phyloP scores from a whole-genome alignment of 2,888 invertebrate species.

The Andrena praecox region DNA sequence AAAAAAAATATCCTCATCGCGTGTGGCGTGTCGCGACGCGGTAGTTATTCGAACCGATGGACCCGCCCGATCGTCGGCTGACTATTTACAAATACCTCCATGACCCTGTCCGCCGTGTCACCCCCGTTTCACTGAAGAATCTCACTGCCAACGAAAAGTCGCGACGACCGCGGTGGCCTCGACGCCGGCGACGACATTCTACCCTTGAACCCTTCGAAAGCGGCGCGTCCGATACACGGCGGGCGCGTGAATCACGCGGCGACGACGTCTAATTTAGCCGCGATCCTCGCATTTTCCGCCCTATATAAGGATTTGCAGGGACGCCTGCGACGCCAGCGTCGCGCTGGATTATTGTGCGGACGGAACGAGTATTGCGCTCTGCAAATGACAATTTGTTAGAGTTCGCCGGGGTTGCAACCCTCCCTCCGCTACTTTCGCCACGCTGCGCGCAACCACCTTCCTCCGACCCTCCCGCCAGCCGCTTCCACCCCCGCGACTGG shows the following conservation, averaged over 20 bases:
- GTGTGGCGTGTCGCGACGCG: too few relatives aligned
- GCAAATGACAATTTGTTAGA: constrained; percentile 75
- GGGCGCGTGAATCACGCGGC: constrained; percentile 7
- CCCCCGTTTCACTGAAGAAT: too few relatives aligned
- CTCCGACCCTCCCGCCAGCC: background rate
- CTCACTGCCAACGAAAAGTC: too few relatives aligned
- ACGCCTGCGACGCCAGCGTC: constrained; percentile 56
- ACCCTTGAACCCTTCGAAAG: background rate
- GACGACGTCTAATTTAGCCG: constrained; percentile 67
- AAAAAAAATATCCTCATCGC: too few relatives aligned
- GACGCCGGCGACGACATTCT: background rate
- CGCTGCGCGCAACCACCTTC: constrained; percentile 32
- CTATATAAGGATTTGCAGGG: constrained; percentile 65
- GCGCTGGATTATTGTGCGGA: constrained; percentile 71
- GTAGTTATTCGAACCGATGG: too few relatives aligned
- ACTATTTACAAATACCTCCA: too few relatives aligned
- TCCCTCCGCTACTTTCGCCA: constrained; percentile 22
- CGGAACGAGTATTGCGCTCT: constrained; percentile 72
- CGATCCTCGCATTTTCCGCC: constrained; percentile 60
- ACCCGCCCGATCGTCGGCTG: too few relatives aligned
- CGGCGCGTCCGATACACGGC: background rate
- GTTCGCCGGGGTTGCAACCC: constrained; percentile 52
- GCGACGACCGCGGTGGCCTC: too few relatives aligned
- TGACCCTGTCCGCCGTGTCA: too few relatives aligned
- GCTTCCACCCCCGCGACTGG: background rate